These are phyloP conservation scores for Hyalella azteca DNA, from an alignment of 2,888 invertebrate genomes.

Conservation along the genomic window DNA sequence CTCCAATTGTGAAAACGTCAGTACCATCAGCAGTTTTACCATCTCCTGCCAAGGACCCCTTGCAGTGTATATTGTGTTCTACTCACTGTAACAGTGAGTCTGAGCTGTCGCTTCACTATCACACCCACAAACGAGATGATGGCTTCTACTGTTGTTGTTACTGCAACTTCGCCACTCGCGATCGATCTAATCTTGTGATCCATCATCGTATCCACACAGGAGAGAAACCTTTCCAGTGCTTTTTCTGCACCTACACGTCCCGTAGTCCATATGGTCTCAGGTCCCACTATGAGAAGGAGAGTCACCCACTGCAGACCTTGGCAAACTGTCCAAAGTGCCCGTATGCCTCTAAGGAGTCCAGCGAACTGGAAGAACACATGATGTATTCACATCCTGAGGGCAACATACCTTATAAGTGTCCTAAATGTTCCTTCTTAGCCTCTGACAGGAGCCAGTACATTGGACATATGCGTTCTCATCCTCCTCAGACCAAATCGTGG, in stretches of 20 bases:
- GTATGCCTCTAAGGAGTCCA: background rate
- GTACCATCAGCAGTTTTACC: background rate
- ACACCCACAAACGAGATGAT: background rate
- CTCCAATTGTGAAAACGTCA: background rate
- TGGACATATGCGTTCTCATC: slow-evolving; percentile 12
- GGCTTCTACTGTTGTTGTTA: slow-evolving; percentile 17
- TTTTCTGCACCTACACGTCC: slow-evolving; percentile 19
- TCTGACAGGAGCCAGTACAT: background rate
- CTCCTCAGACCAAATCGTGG: background rate
- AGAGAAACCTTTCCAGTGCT: slow-evolving; percentile 25
- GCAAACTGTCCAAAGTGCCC: slow-evolving; percentile 14
- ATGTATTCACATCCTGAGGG: slow-evolving; percentile 7
- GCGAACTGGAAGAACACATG: slow-evolving; percentile 19
- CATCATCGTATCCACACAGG: slow-evolving; percentile 30
- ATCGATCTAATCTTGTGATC: background rate
- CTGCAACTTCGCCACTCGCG: background rate
- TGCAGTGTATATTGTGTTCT: background rate
- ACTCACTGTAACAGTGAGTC: background rate
- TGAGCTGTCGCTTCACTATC: background rate
- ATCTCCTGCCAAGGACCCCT: background rate
- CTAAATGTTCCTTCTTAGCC: background rate
- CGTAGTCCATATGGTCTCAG: background rate
- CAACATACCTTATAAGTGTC: background rate
- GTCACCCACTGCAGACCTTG: background rate
- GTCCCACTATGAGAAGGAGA: slow-evolving; percentile 11